phyloP scores from a whole-genome alignment of 2,888 invertebrate genomes.

The Ormyrus pomaceus region DNA sequence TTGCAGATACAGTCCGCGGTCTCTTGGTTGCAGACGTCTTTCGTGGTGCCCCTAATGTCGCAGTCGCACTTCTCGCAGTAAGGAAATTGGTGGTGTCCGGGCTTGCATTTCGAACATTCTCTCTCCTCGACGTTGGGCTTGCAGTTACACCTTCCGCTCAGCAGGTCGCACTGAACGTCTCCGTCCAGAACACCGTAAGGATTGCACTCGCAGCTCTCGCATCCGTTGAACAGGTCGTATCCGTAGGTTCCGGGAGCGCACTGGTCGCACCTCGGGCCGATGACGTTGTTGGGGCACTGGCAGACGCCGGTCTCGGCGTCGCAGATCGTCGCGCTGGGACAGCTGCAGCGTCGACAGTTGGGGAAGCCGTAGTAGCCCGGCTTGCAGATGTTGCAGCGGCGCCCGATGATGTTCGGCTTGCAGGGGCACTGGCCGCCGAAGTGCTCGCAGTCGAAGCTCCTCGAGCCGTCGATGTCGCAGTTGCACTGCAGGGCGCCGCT shows the following conservation, averaged over 20 bases:
- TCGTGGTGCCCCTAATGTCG: slow-evolving; percentile 87
- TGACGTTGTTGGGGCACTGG: slow-evolving; percentile 93
- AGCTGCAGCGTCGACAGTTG: slow-evolving; percentile 91
- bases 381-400: slow-evolving; percentile 87
- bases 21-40: slow-evolving; percentile 91
- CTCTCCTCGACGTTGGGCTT: slow-evolving; percentile 91
- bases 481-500: slow-evolving; percentile 92
- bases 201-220: slow-evolving; percentile 95
- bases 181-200: slow-evolving; percentile 86
- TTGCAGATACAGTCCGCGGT: slow-evolving; percentile 89
- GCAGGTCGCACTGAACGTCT: slow-evolving; percentile 90
- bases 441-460: slow-evolving; percentile 90
- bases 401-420: slow-evolving; percentile 93
- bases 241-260: slow-evolving; percentile 94
- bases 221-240: slow-evolving; percentile 95
- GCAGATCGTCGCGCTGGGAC: slow-evolving; percentile 89
- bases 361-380: slow-evolving; percentile 98
- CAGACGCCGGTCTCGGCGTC: slow-evolving; percentile 88
- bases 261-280: slow-evolving; percentile 91
- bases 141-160: slow-evolving; percentile 93
- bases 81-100: slow-evolving; percentile 92
- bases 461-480: slow-evolving; percentile 93
- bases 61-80: slow-evolving; percentile 91
- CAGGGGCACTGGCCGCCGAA: slow-evolving; percentile 99
- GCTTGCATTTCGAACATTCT: slow-evolving; percentile 90